Evolutionary conservation across 2,797 vertebrate species (phyloP), one percentile per base, ranked within the genome.

Genomic region (Phalloptychus januarius): DNA sequence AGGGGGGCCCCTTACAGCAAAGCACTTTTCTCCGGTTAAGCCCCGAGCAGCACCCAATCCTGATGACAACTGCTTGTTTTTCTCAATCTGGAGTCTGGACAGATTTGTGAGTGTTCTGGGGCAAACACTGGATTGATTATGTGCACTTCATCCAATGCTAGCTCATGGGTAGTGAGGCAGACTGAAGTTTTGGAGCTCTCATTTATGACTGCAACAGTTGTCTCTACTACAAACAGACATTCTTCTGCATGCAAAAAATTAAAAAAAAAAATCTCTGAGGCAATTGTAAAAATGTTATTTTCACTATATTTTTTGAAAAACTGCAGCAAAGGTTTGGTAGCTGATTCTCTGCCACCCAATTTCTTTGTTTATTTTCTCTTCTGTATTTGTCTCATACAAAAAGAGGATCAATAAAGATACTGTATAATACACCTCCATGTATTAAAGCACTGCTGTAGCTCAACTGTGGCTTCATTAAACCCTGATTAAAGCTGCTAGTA

Each of bases 61-160:
- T 75, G 58, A 81, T 87, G 89, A 88, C 91, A 88, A 91, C 82
- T 54, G 71, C 86, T 86, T 87, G 86, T 86, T 86, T 89, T 83
- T 77, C 79, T 84, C 77, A 72, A 23, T 11, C 77, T 69, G 4
- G 67, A 58, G 77, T 87, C 82, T 83, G 84, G 87, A 85, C 89
- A 91, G 87, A 87, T 91, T 91, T 86, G 87, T 75, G 77, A 8
- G 8, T 80, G 80, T 84, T 74, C 38, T 2, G 80, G 79, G 74
- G 81, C 75, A 80, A 76, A 86, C 85, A 83, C 87, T 79, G 72
- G 74, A 92, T 88, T 87, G 81, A 89, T 86, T 88, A 84, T 80
- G 61, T 81, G 86, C 83, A 45, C 77, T 88, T 87, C 82, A 82
- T 88, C 78, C 83, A 74, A 72, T 78, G 78, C 77, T 63, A 65